phyloP scores from a whole-genome alignment of 2,888 invertebrate species.

The Drosophila kuntzei region DNA sequence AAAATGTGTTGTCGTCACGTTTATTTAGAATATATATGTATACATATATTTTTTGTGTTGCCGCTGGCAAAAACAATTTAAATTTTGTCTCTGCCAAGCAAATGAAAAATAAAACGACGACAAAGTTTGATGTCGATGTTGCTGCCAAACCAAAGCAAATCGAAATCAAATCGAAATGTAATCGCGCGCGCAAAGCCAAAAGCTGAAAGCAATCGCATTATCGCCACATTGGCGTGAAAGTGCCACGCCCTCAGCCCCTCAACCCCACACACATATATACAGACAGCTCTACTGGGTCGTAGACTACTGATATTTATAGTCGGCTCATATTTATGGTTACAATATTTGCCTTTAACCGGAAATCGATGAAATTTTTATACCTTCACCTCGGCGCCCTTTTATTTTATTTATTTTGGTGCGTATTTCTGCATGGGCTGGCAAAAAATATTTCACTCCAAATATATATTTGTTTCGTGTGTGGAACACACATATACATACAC shows the following conservation, averaged over 20 bases:
- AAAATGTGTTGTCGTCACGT: conserved; percentile 39
- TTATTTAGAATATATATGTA: conserved; percentile 54
- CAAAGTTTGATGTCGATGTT: conserved; percentile 33
- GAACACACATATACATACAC: conserved; percentile 12
- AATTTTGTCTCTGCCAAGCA: conserved; percentile 68
- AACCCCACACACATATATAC: conserved; percentile 33
- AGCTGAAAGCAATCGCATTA: conserved; percentile 79
- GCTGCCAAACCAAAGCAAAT: conserved; percentile 59
- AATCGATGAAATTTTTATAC: conserved; percentile 81
- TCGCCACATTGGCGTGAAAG: conserved; percentile 79
- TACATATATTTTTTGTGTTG: conserved; percentile 37
- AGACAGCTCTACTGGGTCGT: too few relatives aligned
- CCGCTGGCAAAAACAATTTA: conserved; percentile 76
- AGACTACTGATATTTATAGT: conserved; percentile 69
- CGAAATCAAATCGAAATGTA: conserved; percentile 81
- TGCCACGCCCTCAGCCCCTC: conserved; percentile 57
- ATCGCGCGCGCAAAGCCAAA: conserved; percentile 75
- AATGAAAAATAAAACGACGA: conserved; percentile 51
- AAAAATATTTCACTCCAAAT: conserved; percentile 53
- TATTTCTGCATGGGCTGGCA: conserved; percentile 59
- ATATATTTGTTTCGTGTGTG: conserved; percentile 22
- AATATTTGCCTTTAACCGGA: conserved; percentile 81
- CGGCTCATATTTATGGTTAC: conserved; percentile 80
- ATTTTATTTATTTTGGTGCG: conserved; percentile 65
- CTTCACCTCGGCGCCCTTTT: conserved; percentile 66